Conservation (phyloP, 2,888 invertebrate genomes). For the Fragum whitleyi region DNA sequence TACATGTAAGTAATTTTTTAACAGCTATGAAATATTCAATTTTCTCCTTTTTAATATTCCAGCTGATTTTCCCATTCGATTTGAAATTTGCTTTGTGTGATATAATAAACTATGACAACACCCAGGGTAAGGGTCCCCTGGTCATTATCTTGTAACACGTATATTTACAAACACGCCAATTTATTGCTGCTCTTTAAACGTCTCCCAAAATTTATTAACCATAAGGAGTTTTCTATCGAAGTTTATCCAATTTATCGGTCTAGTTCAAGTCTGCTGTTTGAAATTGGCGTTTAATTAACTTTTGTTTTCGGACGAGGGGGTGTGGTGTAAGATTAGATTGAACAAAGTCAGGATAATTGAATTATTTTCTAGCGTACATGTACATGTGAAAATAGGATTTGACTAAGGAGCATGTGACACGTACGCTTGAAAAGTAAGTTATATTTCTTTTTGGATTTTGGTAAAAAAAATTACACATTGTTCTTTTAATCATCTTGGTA, state of each 20-base stretch:
- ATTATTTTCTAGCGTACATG: not conserved
- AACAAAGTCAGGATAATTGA: not conserved
- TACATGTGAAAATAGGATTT: no score
- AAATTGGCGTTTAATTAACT: constrained; percentile 11
- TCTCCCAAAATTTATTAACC: not conserved
- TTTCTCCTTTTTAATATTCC: no score
- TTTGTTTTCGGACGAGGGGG: constrained; percentile 17
- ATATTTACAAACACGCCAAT: constrained; percentile 28
- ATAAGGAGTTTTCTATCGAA: not conserved
- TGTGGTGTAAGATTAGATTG: not conserved
- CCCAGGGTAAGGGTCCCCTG: not conserved
- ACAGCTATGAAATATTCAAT: no score
- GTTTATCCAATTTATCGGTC: constrained; percentile 2
- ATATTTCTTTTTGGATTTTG: no score
- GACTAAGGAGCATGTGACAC: no score
- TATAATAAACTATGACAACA: no score
- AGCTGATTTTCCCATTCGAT: no score
- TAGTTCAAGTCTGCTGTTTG: not conserved
- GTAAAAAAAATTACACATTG: no score
- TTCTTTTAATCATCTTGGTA: no score
- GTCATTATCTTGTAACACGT: constrained; percentile 11
- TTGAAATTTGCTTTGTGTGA: no score
- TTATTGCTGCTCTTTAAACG: constrained; percentile 14
- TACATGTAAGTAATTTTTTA: no score
- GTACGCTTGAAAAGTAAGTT: no score